Evolutionary conservation across 2,113 vertebrate genomes (phyloP), one percentile per base, ranked within the genome.

Genomic region (Platysternon megacephalum): DNA sequence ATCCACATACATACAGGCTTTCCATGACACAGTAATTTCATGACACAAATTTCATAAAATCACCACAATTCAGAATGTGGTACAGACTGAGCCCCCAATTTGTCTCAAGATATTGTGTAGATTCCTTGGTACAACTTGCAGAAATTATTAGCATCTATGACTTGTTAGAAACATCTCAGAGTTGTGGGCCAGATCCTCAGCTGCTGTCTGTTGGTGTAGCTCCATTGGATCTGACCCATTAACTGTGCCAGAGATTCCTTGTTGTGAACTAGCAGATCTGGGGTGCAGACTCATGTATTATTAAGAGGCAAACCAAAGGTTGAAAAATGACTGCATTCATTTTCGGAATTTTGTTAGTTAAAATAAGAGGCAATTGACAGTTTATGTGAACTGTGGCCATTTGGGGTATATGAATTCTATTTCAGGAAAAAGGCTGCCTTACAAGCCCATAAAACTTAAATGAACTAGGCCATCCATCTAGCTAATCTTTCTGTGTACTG

Each of bases 271-370:
- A 80, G n/a, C 39, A 88, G 72, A 78, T 76, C 14, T 61, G 35
- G 78, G 42, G 16, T 35, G 85, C 53, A 76, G 88, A 53, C 21
- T 81, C 6, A n/a, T 32, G 6, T 19, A 5, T 4, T 89, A 85
- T 53, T 72, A 1, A 52, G 84, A 79, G 28, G 19, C 11, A 84
- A 29, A 78, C 13, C 28, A 29, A 29, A 51, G 9, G 13, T 29
- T 0, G 14, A 49, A 24, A 80, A 2, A 52, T 16, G 13, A 9
- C 11, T 0, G 0, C 11, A 32, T 1, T 72, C 16, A 3, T 22
- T 39, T 72, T 14, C 12, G n/a, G 86, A 94, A 81, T 4, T 44
- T 8, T 44, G 17, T n/a, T n/a, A 82, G 84, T 84, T 8, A 65
- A 6, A 86, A 32, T 19, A 84, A 5, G 39, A 51, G 21, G 1